These are phyloP conservation scores for Cyrtonyx montezumae DNA, from an alignment of 2,113 vertebrate species.

Conservation along the genomic window DNA sequence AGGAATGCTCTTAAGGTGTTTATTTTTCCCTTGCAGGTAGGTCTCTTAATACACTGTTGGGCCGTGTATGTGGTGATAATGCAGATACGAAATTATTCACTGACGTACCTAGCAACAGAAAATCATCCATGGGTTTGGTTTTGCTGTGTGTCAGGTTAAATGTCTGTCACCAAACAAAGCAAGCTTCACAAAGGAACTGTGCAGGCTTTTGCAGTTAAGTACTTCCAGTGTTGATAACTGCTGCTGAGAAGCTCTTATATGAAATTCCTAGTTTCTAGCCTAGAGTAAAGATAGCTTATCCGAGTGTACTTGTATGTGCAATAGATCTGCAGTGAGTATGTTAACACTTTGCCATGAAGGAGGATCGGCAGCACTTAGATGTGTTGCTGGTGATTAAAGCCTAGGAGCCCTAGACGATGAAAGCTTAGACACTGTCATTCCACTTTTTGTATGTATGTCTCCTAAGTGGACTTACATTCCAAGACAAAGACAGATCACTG, in stretches of 20 bases:
- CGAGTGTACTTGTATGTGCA: neutral
- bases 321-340: neutral
- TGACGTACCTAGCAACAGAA: neutral
- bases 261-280: neutral
- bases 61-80: neutral
- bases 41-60: neutral
- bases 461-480: neutral
- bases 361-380: slow-evolving; percentile 9
- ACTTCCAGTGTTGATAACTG: neutral
- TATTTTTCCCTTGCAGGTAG: neutral
- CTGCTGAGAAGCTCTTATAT: neutral
- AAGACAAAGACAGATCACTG: slow-evolving; percentile 9
- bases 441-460: neutral
- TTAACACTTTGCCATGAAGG: neutral
- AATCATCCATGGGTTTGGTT: neutral
- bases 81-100: neutral
- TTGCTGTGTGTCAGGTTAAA: slow-evolving; percentile 13
- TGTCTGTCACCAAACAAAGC: neutral
- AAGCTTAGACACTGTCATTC: neutral
- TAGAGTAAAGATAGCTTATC: neutral
- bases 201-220: neutral
- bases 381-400: neutral
- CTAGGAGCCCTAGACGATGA: neutral
- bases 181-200: neutral
- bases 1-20: neutral